A percentile compares a stretch with the other conserved stretches of the same genome.
These are phyloP conservation scores for Acronicta leporina DNA, from an alignment of 2,888 invertebrate species.

Conservation along the genomic window DNA sequence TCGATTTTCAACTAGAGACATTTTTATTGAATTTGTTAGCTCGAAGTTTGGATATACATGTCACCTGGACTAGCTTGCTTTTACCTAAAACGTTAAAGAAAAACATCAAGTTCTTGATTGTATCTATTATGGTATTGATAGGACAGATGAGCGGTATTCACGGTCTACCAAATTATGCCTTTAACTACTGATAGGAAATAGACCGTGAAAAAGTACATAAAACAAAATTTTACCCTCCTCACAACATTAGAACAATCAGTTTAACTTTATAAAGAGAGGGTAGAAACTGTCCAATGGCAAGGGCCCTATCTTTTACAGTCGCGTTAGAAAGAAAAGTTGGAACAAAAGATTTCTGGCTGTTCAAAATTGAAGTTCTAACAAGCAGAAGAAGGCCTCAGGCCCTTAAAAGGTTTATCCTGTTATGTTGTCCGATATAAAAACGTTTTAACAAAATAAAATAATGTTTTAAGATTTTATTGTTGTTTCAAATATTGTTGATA, in stretches of 20 bases:
- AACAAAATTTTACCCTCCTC: slow-evolving; percentile 1
- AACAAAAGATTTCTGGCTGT: slow-evolving; percentile 42
- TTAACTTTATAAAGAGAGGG: slow-evolving; percentile 43
- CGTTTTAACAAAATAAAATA: slow-evolving; percentile 42
- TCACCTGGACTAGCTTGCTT: too few species aligned
- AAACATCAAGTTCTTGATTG: too few species aligned
- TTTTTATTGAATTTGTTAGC: too few species aligned
- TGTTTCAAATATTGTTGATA: slow-evolving; percentile 4
- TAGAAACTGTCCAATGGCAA: slow-evolving; percentile 37
- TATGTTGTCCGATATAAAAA: slow-evolving; percentile 51
- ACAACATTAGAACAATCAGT: slow-evolving; percentile 39
- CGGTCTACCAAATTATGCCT: background rate
- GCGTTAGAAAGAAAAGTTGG: slow-evolving; percentile 54
- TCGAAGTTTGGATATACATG: too few species aligned
- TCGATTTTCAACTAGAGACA: too few species aligned
- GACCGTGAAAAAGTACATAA: background rate
- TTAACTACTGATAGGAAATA: background rate
- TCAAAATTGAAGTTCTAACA: slow-evolving; percentile 56
- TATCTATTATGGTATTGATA: too few species aligned
- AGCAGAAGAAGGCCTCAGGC: slow-evolving; percentile 44
- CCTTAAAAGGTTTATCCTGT: slow-evolving; percentile 62
- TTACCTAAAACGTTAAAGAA: too few species aligned
- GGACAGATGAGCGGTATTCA: too few species aligned
- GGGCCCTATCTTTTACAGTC: slow-evolving; percentile 32
- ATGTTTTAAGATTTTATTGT: slow-evolving; percentile 13